Percentiles rank a stretch among this genome's conserved stretches.
These are phyloP conservation scores for Baryphthengus martii DNA, from an alignment of 2,113 vertebrate species.

Conservation along the genomic window DNA sequence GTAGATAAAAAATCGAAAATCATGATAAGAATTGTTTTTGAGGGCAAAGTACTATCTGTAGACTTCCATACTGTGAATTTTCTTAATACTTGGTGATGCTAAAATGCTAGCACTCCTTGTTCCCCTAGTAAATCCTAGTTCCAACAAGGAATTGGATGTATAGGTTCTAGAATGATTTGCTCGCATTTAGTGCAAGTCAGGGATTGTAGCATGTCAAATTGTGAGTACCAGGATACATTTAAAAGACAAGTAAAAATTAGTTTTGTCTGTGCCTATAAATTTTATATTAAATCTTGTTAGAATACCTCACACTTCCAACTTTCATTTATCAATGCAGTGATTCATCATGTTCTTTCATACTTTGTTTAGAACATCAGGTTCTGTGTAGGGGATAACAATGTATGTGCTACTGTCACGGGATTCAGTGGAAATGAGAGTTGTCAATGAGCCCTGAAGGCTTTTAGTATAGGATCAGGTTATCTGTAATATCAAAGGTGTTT, in stretches of 20 bases:
- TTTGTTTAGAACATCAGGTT: background rate
- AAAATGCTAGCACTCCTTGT: background rate
- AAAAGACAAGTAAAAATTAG: background rate
- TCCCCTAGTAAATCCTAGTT: background rate
- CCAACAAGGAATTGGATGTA: background rate
- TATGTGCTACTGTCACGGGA: background rate
- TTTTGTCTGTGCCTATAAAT: background rate
- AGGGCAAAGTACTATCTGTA: background rate
- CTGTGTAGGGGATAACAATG: background rate
- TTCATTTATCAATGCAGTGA: background rate
- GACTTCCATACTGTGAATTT: background rate
- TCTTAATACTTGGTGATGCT: background rate
- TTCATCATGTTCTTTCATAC: background rate
- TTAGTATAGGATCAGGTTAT: background rate
- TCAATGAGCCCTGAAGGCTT: background rate
- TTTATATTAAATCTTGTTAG: background rate
- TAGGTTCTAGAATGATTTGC: background rate
- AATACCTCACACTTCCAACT: background rate
- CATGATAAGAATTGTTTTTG: background rate
- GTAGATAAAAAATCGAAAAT: background rate
- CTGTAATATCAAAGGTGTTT: background rate
- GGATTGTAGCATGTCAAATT: background rate
- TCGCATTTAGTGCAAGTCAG: background rate
- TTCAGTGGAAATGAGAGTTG: background rate
- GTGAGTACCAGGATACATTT: background rate